Conservation (phyloP, 2,113 vertebrate genomes). For the Coryphaenoides rupestris region DNA sequence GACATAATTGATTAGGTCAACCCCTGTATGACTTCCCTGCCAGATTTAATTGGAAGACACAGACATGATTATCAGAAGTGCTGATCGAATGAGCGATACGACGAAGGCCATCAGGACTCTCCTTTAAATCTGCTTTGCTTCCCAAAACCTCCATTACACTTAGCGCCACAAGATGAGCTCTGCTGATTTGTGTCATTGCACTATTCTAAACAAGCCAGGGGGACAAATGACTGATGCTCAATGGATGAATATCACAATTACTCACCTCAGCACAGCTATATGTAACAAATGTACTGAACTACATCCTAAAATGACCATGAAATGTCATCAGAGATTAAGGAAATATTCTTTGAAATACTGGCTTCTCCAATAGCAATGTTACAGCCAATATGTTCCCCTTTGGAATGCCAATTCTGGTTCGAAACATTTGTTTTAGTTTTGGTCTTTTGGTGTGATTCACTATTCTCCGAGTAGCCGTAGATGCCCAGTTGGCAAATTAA, state of each 20-base stretch:
- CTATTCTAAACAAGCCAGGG: slow-evolving; percentile 41
- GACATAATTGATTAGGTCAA: slow-evolving; percentile 58
- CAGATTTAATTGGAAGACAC: slow-evolving; percentile 54
- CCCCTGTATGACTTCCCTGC: slow-evolving; percentile 35
- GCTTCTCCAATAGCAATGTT: too few relatives aligned
- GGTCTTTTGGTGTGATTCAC: too few relatives aligned
- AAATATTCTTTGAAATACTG: too few relatives aligned
- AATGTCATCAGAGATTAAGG: too few relatives aligned
- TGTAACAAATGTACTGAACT: too few relatives aligned
- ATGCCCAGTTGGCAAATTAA: too few relatives aligned
- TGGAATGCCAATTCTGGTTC: too few relatives aligned
- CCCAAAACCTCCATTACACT: slow-evolving; percentile 58
- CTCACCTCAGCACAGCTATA: too few relatives aligned
- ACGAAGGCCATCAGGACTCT: slow-evolving; percentile 31
- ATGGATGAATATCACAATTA: neutral
- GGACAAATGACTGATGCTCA: slow-evolving; percentile 35
- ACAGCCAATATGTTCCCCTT: too few relatives aligned
- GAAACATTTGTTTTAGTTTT: too few relatives aligned
- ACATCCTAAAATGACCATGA: too few relatives aligned
- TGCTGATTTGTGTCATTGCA: slow-evolving; percentile 56
- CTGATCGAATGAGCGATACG: slow-evolving; percentile 62
- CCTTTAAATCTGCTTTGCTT: slow-evolving; percentile 39
- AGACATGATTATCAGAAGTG: slow-evolving; percentile 61
- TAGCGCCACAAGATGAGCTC: slow-evolving; percentile 34
- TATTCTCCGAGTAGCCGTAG: too few relatives aligned